Base-by-base conservation (phyloP, 2,113 vertebrate species). In the Pavo muticus region DNA sequence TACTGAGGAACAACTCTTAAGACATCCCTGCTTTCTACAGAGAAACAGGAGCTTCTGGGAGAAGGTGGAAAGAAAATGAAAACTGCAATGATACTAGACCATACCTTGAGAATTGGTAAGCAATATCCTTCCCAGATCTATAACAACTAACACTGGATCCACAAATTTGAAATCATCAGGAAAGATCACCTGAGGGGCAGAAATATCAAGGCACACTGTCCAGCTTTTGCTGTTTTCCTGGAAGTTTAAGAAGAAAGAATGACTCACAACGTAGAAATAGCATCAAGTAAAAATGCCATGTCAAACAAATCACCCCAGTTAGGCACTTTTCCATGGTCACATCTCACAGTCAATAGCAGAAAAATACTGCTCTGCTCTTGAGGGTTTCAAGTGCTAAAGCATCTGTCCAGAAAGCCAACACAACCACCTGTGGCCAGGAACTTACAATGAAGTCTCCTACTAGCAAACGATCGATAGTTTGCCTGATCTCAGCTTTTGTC, bases 401-500 rank as follows among this genome's bases (percentile, higher is more conserved):
- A 40, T 15, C 40, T 6, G 6, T 2, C 4, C 75, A 65, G 39
- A 42, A 73, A 56, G 27, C 24, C 40, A 25, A 52, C 29, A 52
- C 1, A 50, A 63, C 14, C n/a, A 50, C 67, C 69, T 2, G 3
- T 3, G 14, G 20, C 2, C 3, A n/a, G 30, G 59, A 80, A 97
- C 99, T 99, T 98, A 99, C 99, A 96, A 99, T 99, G 95, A 99
- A 99, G 88, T 99, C 99, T 94, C 99, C 99, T 59, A 99, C 98
- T 3, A 99, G 98, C 14, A 99, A 97, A 44, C 99, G 99, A 80
- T 99, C 99, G 1, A 99, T 99, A 0, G 99, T 99, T 92, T 99
- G 99, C 54, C 99, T 97, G 94, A 99, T 99, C 96, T 99, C 99
- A 17, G 99, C 98, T 91, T 99, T 99, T 16, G 99, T 99, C 94